Evolutionary conservation across 2,113 vertebrate genomes (phyloP).

Genomic region (Malurus melanocephalus): DNA sequence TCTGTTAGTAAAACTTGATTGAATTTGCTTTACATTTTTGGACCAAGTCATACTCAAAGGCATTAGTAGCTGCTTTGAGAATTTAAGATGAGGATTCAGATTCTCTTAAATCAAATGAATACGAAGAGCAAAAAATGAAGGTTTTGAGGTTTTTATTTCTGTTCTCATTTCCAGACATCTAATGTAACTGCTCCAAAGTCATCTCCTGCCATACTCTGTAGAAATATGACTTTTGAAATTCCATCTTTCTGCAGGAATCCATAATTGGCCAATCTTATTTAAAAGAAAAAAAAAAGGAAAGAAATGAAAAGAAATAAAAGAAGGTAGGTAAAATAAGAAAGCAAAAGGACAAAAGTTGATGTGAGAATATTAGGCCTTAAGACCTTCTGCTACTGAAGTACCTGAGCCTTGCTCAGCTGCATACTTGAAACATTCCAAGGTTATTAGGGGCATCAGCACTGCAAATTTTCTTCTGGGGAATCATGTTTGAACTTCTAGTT

Average conservation of each 20-base stretch:
- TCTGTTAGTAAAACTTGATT: not conserved
- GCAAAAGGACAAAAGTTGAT: not conserved
- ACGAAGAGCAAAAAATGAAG: not conserved
- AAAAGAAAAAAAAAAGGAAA: not conserved
- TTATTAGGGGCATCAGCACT: not conserved
- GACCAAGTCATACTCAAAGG: not conserved
- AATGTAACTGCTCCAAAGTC: not conserved
- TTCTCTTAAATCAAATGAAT: not conserved
- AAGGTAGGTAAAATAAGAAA: not conserved
- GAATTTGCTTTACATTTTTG: not conserved
- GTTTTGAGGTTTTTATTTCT: not conserved
- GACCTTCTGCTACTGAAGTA: not conserved
- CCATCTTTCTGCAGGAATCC: not conserved
- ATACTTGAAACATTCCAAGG: not conserved
- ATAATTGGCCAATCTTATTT: not conserved
- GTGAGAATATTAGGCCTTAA: not conserved
- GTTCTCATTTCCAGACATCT: not conserved
- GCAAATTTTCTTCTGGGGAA: not conserved
- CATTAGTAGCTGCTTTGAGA: not conserved
- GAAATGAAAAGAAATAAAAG: not conserved
- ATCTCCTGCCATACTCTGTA: not conserved
- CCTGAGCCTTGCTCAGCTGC: not conserved
- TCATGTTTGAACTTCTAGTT: not conserved
- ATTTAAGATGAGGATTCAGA: not conserved
- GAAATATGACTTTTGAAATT: not conserved